phyloP scores from a whole-genome alignment of 2,888 invertebrate species.

The Eudasyphora cyanicolor region DNA sequence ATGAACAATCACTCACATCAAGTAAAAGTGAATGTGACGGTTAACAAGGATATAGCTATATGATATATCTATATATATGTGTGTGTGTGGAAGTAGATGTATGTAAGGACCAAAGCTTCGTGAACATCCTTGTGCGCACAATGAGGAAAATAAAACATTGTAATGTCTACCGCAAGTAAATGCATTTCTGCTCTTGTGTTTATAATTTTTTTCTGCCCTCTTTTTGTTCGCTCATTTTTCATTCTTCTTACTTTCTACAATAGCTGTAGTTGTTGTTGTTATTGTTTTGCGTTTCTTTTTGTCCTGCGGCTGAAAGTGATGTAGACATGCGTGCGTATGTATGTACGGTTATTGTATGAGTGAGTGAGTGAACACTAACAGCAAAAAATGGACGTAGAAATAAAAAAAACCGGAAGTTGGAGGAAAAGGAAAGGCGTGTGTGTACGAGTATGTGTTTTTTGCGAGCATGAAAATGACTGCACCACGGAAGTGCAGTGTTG shows the following conservation, averaged over 20 bases:
- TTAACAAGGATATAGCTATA: too few relatives aligned
- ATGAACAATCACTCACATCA: slow-evolving; percentile 40
- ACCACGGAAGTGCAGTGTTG: slow-evolving; percentile 62
- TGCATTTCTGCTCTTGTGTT: slow-evolving; percentile 44
- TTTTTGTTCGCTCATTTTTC: neutral
- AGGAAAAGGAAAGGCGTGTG: slow-evolving; percentile 21
- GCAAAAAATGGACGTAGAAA: slow-evolving; percentile 46
- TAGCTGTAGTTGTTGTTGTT: too few relatives aligned
- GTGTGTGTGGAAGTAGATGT: neutral
- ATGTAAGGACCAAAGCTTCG: neutral
- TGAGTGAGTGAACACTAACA: neutral
- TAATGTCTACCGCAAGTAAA: slow-evolving; percentile 40
- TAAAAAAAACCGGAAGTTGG: slow-evolving; percentile 47
- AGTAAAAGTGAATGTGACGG: slow-evolving; percentile 31
- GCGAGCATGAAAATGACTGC: slow-evolving; percentile 54
- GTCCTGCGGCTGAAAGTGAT: neutral
- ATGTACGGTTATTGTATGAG: slow-evolving; percentile 32
- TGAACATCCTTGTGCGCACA: neutral
- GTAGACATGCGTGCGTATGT: neutral
- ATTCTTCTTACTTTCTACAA: neutral
- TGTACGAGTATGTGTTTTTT: neutral
- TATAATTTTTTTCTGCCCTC: neutral
- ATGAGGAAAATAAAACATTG: slow-evolving; percentile 1
- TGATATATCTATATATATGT: neutral
- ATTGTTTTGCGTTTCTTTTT: neutral